Base-by-base conservation (phyloP, 1,140 invertebrate species). In the Nilaparvata lugens region DNA sequence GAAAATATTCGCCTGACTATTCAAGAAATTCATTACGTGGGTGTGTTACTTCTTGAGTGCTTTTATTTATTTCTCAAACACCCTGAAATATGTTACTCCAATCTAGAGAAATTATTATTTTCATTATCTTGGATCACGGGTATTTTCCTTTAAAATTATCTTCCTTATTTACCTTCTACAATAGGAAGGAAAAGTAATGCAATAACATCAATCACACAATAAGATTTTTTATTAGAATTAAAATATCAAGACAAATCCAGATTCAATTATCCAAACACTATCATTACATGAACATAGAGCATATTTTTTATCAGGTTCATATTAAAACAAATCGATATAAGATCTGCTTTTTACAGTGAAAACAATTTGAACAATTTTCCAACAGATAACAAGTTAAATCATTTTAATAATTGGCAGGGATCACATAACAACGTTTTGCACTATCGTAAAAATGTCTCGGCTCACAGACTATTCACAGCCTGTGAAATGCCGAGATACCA, bases 181-280 rank as follows among this genome's bases (percentile, higher is more conserved):
- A 7, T 28, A 28, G 31, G 31, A 35, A n/a, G n/a, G n/a, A n/a
- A n/a, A 11, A 35, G 31, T 35, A 35, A 35, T 35, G n/a, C n/a
- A 35, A 35, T 35, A 35, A 4, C 7, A 2, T 35, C 1, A 60
- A 18, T 60, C 58, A 60, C 58, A 60, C 58, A 60, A 48, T 60
- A 38, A 60, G 58, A 60, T 60, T 55, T 24, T 55, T 52, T 60
- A 60, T 31, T 60, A 52, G 58, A 60, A 60, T 60, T 28, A 60
- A 60, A 24, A 52, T 48, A 60, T 52, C 42, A 60, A 60, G 48
- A 60, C 45, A 60, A 19, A 52, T 59, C 35, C 45, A 51, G 58
- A 60, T 31, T 60, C 45, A 51, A 52, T 38, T 19, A 52, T 48
- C 45, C 21, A 60, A 52, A 35, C 48, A 52, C 56, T 58, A 60